phyloP scores from a whole-genome alignment of 1,140 invertebrate species.

The Apis dorsata region DNA sequence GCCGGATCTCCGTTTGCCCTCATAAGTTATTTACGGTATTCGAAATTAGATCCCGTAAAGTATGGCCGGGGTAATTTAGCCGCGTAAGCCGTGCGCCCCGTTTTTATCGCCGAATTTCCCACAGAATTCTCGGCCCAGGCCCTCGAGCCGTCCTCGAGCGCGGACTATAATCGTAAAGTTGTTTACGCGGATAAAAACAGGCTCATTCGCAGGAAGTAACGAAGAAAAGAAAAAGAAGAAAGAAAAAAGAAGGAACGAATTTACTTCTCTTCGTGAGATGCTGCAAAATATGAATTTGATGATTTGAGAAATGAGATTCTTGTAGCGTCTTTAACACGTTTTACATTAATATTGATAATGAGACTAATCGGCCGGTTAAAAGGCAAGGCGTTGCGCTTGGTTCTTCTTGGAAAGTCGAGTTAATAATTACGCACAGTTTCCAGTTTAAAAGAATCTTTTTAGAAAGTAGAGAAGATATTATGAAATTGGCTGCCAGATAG shows the following conservation, averaged over 20 bases:
- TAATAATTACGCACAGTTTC: too few relatives aligned
- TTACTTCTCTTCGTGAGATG: too few relatives aligned
- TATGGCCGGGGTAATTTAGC: constrained; percentile 44
- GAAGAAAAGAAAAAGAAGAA: too few relatives aligned
- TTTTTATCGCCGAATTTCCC: constrained; percentile 50
- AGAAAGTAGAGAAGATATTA: too few relatives aligned
- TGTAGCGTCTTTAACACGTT: too few relatives aligned
- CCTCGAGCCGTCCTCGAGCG: background rate
- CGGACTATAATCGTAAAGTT: constrained; percentile 51
- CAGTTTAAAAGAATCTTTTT: too few relatives aligned
- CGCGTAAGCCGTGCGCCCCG: constrained; percentile 6
- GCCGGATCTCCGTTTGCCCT: constrained; percentile 16
- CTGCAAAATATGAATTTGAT: background rate
- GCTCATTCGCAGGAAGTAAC: background rate
- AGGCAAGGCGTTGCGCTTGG: too few relatives aligned
- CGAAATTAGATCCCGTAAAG: constrained; percentile 49
- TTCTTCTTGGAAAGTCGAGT: too few relatives aligned
- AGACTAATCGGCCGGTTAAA: too few relatives aligned
- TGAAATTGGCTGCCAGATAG: too few relatives aligned
- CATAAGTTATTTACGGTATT: constrained; percentile 50
- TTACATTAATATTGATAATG: too few relatives aligned
- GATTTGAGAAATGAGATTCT: background rate
- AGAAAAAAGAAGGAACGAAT: too few relatives aligned
- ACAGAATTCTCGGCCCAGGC: constrained; percentile 1
- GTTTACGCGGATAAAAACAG: constrained; percentile 38